Percentiles rank a stretch among this genome's conserved stretches.
Conservation (phyloP, 2,888 invertebrate species). For the Apamea monoglypha region DNA sequence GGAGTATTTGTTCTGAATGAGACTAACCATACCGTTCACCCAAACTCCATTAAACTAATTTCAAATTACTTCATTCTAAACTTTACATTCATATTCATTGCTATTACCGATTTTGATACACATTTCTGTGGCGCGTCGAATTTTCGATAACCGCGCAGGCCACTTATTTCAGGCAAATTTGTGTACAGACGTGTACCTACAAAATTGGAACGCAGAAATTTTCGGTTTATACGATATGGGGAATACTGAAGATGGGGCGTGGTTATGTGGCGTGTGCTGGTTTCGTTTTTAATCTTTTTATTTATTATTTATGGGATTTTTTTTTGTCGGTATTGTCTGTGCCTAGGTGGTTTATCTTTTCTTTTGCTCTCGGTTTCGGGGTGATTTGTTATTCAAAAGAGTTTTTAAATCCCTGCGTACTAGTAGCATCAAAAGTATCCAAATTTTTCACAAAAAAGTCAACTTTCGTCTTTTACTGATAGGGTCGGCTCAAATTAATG, state of each 20-base stretch:
- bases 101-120: constrained; percentile 68
- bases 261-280: constrained; percentile 8
- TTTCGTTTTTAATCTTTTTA: constrained; percentile 43
- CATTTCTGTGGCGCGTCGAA: constrained; percentile 71
- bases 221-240: constrained; percentile 55
- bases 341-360: background rate
- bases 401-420: background rate
- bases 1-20: background rate
- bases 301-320: constrained; percentile 6
- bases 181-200: constrained; percentile 80
- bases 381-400: background rate
- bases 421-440: background rate
- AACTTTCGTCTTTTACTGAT: background rate
- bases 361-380: background rate
- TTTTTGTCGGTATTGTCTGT: background rate
- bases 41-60: constrained; percentile 38
- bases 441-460: fast-evolving
- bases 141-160: constrained; percentile 80
- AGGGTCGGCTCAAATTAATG: background rate
- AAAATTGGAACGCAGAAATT: constrained; percentile 78
- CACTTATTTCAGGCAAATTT: constrained; percentile 83
- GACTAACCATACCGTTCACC: background rate
- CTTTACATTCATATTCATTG: constrained; percentile 47
- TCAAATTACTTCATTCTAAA: constrained; percentile 30
- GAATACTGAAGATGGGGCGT: constrained; percentile 41